Evolutionary conservation across 2,113 vertebrate genomes (phyloP), one percentile per base, ranked within the genome.

Genomic region (Phylloscopus trochiloides): DNA sequence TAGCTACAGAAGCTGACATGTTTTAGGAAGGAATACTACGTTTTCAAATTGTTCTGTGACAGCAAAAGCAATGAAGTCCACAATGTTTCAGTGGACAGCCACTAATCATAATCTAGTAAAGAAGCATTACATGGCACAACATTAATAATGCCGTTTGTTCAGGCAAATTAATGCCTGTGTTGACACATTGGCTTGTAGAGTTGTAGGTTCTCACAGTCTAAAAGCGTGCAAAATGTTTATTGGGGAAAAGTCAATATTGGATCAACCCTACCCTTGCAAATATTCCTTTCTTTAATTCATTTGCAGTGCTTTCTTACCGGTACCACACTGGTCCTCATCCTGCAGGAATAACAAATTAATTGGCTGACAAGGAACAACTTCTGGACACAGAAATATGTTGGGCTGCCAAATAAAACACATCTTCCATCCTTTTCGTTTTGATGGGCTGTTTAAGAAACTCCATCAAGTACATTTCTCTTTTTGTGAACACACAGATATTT

Each of bases 401-500:
- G 75, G 68, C 62, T 94, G 86, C 70, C 84, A 97, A 88, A 93
- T 72, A 82, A 96, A 94, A 94, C 43, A 76, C 32, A 76, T 11
- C 75, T 94, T 94, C 86, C 42, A 51, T 52, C 67, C 63, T 84
- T 71, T 88, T 52, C 84, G 91, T 74, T 77, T 47, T 91, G 74
- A 82, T 72, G 29, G 83, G 75, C 68, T 93, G 62, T 62, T 93
- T 95, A 97, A 95, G 77, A 91, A 95, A 67, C 52, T 59, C 58
- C 58, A 86, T 89, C 66, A 57, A 82, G 45, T 86, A 59, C 31
- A 76, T 92, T 95, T 45, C 83, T 86, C 50, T 79, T 87, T 90
- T 48, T 88, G 77, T 96, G 91, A 84, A 84, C 70, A 80, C 40
- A 61, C 25, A 76, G 9, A 50, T 77, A 92, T 90, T 88, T 95